Base-by-base conservation (phyloP, 2,888 invertebrate genomes). In the Branchipolynoe longqiensis region DNA sequence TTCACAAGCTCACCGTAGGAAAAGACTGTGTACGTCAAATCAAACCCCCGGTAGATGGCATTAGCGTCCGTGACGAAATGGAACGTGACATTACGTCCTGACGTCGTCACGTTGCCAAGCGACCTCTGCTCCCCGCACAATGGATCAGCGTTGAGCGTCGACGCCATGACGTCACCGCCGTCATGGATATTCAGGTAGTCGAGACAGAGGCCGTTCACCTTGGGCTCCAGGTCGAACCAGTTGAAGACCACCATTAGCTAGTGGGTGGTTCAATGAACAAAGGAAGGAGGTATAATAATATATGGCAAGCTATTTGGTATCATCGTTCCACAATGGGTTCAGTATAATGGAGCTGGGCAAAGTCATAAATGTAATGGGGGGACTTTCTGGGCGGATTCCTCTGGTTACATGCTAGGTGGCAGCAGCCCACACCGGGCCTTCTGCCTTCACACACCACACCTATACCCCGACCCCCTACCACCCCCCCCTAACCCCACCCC, bases 181-280 rank as follows among this genome's bases (percentile, higher is more conserved):
- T 82, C 82, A 36, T 82, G 36, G 38, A 82, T 58, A n/a, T 82
- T 58, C 36, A 82, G 12, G 36, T 82, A 82, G 54, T 82, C 82
- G 12, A 82, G 33, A 25, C 82, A 82, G 2, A 33, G 36, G 4
- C 82, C 82, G 14, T n/a, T 58, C n/a, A 82, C 25, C 58, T 82
- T 82, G 1, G 8, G n/a, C 58, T 82, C 82, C 0, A 58, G 12
- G 8, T 58, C 33, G 54, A 82, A 82, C 38, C 58, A 58, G 56
- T 82, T 82, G 22, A 82, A 82, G 56, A 56, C 8, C 14, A 78
- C 28, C 0, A 78, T 41, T 0, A 78, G 62, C 14, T 8, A n/a
- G 8, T 48, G 8, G 8, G 48, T 48, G 48, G 48, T n/a, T n/a
- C n/a, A n/a, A n/a, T n/a, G n/a, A n/a, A n/a, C n/a, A n/a, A n/a